Evolutionary conservation across 1,140 invertebrate species (phyloP).

Genomic region (Thereuonema tuberculata): DNA sequence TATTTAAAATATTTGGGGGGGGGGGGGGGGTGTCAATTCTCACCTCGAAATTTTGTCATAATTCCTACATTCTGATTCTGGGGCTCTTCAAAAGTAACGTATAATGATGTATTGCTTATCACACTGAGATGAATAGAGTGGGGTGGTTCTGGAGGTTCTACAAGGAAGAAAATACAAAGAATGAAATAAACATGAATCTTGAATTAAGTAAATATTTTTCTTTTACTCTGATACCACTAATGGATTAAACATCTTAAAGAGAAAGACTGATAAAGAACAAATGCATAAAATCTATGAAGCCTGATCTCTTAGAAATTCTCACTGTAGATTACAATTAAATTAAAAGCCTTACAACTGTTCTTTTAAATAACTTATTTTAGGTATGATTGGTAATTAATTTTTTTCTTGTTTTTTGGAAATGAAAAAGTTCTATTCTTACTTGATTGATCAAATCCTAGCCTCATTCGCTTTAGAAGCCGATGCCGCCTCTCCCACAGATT

Average conservation of each 20-base stretch:
- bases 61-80: conserved; percentile 48
- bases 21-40: too few relatives aligned
- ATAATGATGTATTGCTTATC: conserved; percentile 58
- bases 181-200: too few relatives aligned
- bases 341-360: not conserved
- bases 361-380: not conserved
- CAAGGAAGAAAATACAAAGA: conserved; percentile 11
- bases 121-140: conserved; percentile 65
- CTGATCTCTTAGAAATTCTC: not conserved
- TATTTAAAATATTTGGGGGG: too few relatives aligned
- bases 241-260: not conserved
- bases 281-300: not conserved
- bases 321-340: not conserved
- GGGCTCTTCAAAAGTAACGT: conserved; percentile 56
- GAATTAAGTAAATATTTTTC: conserved; percentile 3
- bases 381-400: not conserved
- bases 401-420: not conserved
- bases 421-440: conserved; percentile 35
- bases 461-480: conserved; percentile 59
- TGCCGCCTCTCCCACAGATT: conserved; percentile 73
- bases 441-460: conserved; percentile 49
- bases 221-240: not conserved
- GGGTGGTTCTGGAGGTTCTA: conserved; percentile 62
- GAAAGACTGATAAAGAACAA: not conserved
- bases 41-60: conserved; percentile 81